Evolutionary conservation across 2,888 invertebrate genomes (phyloP), one percentile per base, ranked within the genome.

Genomic region (Exocentrus adspersus): DNA sequence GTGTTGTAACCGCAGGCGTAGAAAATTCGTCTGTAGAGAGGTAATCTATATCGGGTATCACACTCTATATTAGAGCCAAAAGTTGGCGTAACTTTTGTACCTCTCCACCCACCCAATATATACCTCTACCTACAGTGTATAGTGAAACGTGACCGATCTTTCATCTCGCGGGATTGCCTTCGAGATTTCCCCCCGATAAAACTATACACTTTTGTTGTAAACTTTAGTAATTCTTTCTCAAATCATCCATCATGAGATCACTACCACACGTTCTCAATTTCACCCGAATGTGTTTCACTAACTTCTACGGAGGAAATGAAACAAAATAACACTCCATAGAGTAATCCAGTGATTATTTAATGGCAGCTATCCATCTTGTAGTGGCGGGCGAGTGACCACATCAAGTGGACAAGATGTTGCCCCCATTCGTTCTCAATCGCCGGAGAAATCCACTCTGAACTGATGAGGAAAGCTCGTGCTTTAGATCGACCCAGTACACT

Each of bases 121-220:
- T 12, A 32, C 32, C 32, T n/a, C n/a, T 32, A 75, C 71, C 74
- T 73, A 77, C 72, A 72, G 73, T 75, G 75, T 74, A 72, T 73
- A 71, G 67, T 69, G 74, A 77, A 82, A 86, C 85, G 86, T 86
- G 86, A 86, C 85, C 85, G 86, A 85, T 85, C 85, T 82, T 77
- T 77, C 77, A 83, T 85, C 85, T 84, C 85, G 72, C 71, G 84
- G 85, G 85, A 83, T 80, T 78, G 80, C 79, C 57, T 77, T 80
- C 74, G 82, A 85, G 85, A 86, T 86, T 86, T 86, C 85, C 86
- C n/a, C 85, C 82, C 84, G 85, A 84, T 84, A 85, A 85, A 85
- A 85, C 85, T 85, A 85, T 84, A 84, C 84, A 83, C 83, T 84
- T 84, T 83, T 82, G 82, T 81, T 81, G 81, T 81, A 81, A 82